Evolutionary conservation across 2,888 invertebrate genomes (phyloP), one percentile per base, ranked within the genome.

Genomic region (Cactoblastis cactorum): DNA sequence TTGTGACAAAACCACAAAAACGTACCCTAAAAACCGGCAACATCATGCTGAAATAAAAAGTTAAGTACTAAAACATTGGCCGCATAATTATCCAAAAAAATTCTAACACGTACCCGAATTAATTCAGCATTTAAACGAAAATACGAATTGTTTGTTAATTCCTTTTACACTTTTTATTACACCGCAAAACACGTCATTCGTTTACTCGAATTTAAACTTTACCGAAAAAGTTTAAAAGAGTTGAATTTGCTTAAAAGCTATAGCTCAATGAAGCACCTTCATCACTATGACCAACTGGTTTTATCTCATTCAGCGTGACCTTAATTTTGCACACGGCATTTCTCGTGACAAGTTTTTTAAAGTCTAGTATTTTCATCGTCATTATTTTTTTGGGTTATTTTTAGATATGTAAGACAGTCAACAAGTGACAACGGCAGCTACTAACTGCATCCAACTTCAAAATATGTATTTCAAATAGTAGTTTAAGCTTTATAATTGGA

Each of bases 301-400:
- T 65, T 65, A 71, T 68, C 61, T 65, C 60, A 64, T 70, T 68
- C 64, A 57, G 59, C 55, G 56, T 55, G 56, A 63, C 62, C 65
- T 58, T 63, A 65, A 69, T 62, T 70, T 61, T 69, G 66, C 58
- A 61, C 62, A 60, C 59, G 58, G 64, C 64, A 65, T 61, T 69
- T 62, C 63, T 52, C 58, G 45, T 11, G 43, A 28, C 24, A 45
- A 37, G 24, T 39, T 28, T 18, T 49, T 14, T 11, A 17, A 34
- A 33, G 33, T 24, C 43, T 24, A 15, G 4, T 14, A 12, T 8
- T 8, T 28, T 28, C 43, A n/a, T n/a, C n/a, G n/a, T n/a, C n/a
- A n/a, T n/a, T n/a, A n/a, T n/a, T n/a, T n/a, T n/a, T n/a, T n/a
- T n/a, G n/a, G n/a, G n/a, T n/a, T n/a, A n/a, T n/a, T n/a, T n/a